phyloP scores from a whole-genome alignment of 2,888 invertebrate genomes.

The Petrolisthes manimaculis region DNA sequence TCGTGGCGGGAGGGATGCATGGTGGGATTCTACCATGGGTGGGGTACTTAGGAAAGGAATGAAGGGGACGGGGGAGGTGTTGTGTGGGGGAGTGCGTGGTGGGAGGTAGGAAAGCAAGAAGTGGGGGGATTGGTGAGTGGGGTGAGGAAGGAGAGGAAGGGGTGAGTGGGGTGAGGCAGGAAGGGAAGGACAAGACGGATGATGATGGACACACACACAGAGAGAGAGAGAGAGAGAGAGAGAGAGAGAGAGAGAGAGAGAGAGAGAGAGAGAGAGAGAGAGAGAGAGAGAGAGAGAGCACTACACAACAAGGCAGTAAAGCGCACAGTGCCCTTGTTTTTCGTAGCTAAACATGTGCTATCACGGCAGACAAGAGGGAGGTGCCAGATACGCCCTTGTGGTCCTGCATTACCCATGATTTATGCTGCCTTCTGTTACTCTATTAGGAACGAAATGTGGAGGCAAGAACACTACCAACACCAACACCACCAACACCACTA shows the following conservation, averaged over 20 bases:
- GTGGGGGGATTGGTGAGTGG: background rate
- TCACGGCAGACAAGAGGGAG: too few species aligned
- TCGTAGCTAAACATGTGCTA: too few species aligned
- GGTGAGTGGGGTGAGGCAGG: background rate
- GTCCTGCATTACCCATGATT: too few species aligned
- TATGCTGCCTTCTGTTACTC: too few species aligned
- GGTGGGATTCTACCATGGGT: background rate
- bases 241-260: conserved; percentile 15
- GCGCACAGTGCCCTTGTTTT: too few species aligned
- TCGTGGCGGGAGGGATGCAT: background rate
- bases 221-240: conserved; percentile 21
- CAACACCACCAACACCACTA: too few species aligned
- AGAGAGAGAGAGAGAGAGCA: background rate
- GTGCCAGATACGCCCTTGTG: too few species aligned
- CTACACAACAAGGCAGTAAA: too few species aligned
- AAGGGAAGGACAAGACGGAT: background rate
- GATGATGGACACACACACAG: background rate
- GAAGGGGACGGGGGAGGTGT: background rate
- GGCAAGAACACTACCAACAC: too few species aligned
- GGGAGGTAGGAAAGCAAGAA: background rate
- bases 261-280: conserved; percentile 15
- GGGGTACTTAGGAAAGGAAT: background rate
- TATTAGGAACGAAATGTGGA: too few species aligned
- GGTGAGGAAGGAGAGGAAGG: conserved; percentile 10
- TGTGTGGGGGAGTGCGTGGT: background rate